phyloP scores from a whole-genome alignment of 1,140 invertebrate species.

The Nephotettix cincticeps region DNA sequence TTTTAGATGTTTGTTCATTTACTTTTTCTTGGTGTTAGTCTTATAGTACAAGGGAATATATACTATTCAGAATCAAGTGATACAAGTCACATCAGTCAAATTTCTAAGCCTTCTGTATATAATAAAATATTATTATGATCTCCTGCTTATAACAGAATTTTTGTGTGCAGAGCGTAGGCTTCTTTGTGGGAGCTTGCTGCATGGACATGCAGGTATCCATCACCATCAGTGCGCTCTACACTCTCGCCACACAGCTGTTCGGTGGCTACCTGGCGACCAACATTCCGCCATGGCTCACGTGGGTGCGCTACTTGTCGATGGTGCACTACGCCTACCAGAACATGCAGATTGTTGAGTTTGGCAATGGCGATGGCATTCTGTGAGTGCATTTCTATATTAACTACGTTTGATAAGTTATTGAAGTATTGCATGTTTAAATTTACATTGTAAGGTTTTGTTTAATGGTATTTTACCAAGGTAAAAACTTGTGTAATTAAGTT shows the following conservation, averaged over 20 bases:
- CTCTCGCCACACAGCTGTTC: slow-evolving; percentile 76
- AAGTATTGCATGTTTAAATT: no score
- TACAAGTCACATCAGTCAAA: no score
- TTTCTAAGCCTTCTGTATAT: no score
- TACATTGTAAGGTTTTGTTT: no score
- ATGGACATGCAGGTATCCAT: slow-evolving; percentile 80
- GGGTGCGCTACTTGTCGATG: slow-evolving; percentile 77
- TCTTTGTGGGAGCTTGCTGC: slow-evolving; percentile 80
- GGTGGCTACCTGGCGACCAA: slow-evolving; percentile 79
- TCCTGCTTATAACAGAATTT: neutral
- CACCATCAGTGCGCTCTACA: slow-evolving; percentile 77
- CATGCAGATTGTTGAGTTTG: slow-evolving; percentile 83
- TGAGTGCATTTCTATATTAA: slow-evolving; percentile 57
- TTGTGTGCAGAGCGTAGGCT: slow-evolving; percentile 68
- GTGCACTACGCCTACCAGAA: slow-evolving; percentile 85
- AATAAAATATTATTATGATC: neutral
- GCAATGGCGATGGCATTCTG: slow-evolving; percentile 66
- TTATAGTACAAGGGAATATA: no score
- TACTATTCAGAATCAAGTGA: no score
- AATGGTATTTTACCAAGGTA: no score
- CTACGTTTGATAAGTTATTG: no score
- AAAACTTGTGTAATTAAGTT: no score
- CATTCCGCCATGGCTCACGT: slow-evolving; percentile 75
- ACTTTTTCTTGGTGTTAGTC: no score
- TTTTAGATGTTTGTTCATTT: no score